phyloP scores from a whole-genome alignment of 2,888 invertebrate species.

The Cheilosia vulpina region DNA sequence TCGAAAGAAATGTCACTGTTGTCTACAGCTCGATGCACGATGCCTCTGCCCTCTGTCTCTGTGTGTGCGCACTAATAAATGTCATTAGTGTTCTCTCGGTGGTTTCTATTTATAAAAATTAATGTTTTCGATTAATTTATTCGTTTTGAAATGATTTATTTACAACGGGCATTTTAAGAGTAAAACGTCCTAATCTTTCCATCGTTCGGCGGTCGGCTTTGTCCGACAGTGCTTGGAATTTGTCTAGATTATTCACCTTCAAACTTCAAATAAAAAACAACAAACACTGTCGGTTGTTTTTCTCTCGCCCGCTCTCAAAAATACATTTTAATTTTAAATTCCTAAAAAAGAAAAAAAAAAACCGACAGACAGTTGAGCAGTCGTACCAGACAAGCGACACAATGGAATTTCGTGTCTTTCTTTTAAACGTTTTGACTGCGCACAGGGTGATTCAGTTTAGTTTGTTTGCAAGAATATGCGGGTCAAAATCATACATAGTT shows the following conservation, averaged over 20 bases:
- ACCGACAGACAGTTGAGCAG: conserved; percentile 30
- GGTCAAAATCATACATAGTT: too few species aligned
- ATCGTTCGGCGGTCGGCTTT: neutral
- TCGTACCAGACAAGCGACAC: conserved; percentile 55
- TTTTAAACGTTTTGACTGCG: conserved; percentile 37
- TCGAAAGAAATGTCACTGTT: conserved; percentile 45
- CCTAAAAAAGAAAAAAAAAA: conserved; percentile 19
- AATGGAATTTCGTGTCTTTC: conserved; percentile 52
- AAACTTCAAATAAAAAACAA: conserved; percentile 14
- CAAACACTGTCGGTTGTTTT: conserved; percentile 1
- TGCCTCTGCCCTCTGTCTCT: neutral
- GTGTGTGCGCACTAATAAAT: conserved; percentile 56
- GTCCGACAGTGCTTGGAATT: neutral
- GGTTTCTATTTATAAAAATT: conserved; percentile 63
- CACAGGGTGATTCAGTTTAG: neutral
- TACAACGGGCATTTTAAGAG: neutral
- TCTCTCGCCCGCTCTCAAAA: conserved; percentile 9
- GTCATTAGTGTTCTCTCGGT: conserved; percentile 62
- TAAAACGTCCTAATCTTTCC: neutral
- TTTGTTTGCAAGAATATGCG: neutral
- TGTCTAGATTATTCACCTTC: conserved; percentile 38
- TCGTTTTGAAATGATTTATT: conserved; percentile 46
- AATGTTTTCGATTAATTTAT: conserved; percentile 51
- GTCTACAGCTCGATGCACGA: neutral
- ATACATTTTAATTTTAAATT: conserved; percentile 59